A percentile compares a stretch with the other conserved stretches of the same genome.
Conservation (phyloP, 2,888 invertebrate species). For the Mactromeris polynyma region DNA sequence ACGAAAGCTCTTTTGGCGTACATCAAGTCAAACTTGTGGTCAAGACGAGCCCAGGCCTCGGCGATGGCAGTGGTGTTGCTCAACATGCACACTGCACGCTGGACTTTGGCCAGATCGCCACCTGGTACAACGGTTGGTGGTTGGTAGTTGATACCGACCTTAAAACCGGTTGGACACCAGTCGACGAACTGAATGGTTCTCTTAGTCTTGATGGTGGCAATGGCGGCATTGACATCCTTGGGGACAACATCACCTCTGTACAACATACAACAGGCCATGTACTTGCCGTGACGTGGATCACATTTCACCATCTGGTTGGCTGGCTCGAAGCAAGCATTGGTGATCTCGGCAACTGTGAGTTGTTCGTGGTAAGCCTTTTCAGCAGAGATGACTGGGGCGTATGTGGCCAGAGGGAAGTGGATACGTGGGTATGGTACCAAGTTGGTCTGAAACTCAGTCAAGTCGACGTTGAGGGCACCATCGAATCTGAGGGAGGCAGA, state of each 20-base stretch:
- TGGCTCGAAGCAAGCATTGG: slow-evolving; percentile 83
- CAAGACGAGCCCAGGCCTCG: slow-evolving; percentile 94
- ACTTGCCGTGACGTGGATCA: slow-evolving; percentile 87
- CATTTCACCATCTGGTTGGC: slow-evolving; percentile 86
- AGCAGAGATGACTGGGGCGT: slow-evolving; percentile 87
- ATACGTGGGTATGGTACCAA: slow-evolving; percentile 89
- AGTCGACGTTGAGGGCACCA: no score
- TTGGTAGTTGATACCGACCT: slow-evolving; percentile 94
- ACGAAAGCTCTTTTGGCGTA: slow-evolving; percentile 94
- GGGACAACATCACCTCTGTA: slow-evolving; percentile 81
- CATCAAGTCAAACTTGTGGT: slow-evolving; percentile 94
- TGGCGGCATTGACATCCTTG: slow-evolving; percentile 85
- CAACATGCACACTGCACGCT: slow-evolving; percentile 90
- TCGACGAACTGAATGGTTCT: slow-evolving; percentile 90
- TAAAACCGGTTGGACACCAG: slow-evolving; percentile 91
- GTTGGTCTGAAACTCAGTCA: no score
- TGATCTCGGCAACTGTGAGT: slow-evolving; percentile 81
- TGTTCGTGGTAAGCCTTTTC: slow-evolving; percentile 84
- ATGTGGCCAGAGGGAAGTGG: slow-evolving; percentile 94
- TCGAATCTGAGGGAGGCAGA: no score
- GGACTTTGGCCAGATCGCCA: slow-evolving; percentile 84
- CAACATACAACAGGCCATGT: slow-evolving; percentile 84
- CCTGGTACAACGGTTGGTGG: slow-evolving; percentile 91
- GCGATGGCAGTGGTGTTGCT: slow-evolving; percentile 97
- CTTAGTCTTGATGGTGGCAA: slow-evolving; percentile 95